phyloP scores from a whole-genome alignment of 2,797 vertebrate species.

The Halcyon chelicuti region DNA sequence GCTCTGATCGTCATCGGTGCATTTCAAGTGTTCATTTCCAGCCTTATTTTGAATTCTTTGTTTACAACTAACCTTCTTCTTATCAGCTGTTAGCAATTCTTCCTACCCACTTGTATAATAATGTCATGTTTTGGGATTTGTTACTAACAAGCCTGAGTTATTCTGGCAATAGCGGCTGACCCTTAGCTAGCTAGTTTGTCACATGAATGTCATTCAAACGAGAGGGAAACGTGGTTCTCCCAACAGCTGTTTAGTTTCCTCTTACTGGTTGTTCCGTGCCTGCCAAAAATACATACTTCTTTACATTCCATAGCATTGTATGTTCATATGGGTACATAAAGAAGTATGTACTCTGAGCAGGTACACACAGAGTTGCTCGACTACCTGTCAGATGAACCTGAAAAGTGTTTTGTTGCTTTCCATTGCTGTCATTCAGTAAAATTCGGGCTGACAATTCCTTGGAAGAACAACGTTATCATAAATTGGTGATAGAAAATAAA shows the following conservation, averaged over 20 bases:
- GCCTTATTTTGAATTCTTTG: conserved; percentile 30
- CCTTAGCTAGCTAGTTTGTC: conserved; percentile 56
- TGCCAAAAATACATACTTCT: conserved; percentile 99
- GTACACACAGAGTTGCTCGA: conserved; percentile 68
- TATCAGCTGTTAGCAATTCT: conserved; percentile 19
- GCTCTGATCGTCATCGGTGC: not conserved
- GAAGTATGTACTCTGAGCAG: conserved; percentile 99
- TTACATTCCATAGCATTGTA: conserved; percentile 99
- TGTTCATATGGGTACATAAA: conserved; percentile 99
- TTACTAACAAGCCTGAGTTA: conserved; percentile 39
- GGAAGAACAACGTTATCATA: not conserved
- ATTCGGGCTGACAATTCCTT: conserved; percentile 13
- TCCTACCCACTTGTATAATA: not conserved
- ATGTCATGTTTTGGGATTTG: conserved; percentile 34
- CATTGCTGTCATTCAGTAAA: not conserved
- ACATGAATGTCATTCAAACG: conserved; percentile 62
- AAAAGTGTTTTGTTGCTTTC: conserved; percentile 45
- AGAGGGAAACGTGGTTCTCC: conserved; percentile 68
- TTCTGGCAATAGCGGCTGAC: conserved; percentile 57
- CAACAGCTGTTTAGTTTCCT: conserved; percentile 71
- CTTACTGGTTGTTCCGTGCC: conserved; percentile 82
- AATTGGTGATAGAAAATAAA: conserved; percentile 9
- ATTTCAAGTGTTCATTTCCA: conserved; percentile 10
- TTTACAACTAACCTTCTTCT: not conserved
- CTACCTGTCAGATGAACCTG: conserved; percentile 55